Base-by-base conservation (phyloP, 2,888 invertebrate genomes). In the Noctua comes region DNA sequence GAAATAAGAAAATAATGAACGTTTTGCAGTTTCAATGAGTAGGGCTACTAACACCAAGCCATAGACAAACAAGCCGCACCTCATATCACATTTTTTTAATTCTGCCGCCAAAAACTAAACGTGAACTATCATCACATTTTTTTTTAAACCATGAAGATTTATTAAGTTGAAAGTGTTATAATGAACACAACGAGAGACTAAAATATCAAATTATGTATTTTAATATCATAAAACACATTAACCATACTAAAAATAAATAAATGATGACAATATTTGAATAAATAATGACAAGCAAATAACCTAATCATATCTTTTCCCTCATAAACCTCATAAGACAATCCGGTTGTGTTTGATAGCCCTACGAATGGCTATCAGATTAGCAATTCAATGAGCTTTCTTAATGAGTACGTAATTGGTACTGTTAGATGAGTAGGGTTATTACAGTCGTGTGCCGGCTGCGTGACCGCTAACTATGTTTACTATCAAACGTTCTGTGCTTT, bases 371-470 rank as follows among this genome's bases (percentile, higher is more conserved):
- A 36, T 75, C 68, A 76, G 74, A 92, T 92, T 91, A 91, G 90
- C 90, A 92, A 93, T 92, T 93, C 93, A 93, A 93, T 91, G 89
- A 91, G 91, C 87, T 90, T 87, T 89, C 89, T 90, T 92, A 93
- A 92, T 91, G 88, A 91, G 91, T 81, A 82, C 78, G 88, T 92
- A 93, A 93, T 92, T 92, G 88, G 88, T 90, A 90, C 93, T 89
- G 91, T 91, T 83, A 77, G 73, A 82, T 78, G 82, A 65, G 68
- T 64, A 59, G 74, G 51, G 57, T 77, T 78, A 68, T 82, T 82
- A 72, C 73, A 76, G 48, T 18, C 78, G 46, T 69, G 76, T 73
- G 85, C 75, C 43, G 21, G 2, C 66, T 59, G 51, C 72, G 64
- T 77, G 69, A 81, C 72, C 74, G 31, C 57, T 76, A 68, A 84